Evolutionary conservation across 64 coral and sea anemone genomes (phyloP).

Genomic region (Anthopleura sola): DNA sequence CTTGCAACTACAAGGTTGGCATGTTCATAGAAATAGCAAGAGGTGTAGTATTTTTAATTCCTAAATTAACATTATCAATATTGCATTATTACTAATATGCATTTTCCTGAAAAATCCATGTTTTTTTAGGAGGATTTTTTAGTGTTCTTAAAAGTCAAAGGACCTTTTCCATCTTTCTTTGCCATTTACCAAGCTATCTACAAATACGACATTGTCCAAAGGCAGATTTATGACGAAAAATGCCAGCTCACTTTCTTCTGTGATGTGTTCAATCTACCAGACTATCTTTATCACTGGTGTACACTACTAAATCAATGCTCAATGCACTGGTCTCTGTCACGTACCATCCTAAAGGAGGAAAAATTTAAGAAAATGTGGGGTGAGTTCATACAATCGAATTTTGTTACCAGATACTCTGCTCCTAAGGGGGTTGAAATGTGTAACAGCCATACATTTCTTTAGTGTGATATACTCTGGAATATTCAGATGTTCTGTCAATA

Average conservation of each 20-base stretch:
- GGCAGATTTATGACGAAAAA: constrained; percentile 47
- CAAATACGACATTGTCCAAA: constrained; percentile 65
- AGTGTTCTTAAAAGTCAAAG: constrained; percentile 43
- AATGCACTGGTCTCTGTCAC: constrained; percentile 53
- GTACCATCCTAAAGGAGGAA: constrained; percentile 25
- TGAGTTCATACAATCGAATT: constrained; percentile 5
- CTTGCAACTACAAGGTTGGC: no score
- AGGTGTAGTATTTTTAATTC: no score
- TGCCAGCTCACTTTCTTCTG: constrained; percentile 60
- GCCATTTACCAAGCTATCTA: constrained; percentile 64
- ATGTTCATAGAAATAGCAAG: no score
- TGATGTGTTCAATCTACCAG: constrained; percentile 49
- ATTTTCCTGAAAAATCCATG: no score
- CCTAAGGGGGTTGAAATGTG: no score
- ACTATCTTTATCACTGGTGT: constrained; percentile 86
- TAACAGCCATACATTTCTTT: no score
- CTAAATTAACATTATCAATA: no score
- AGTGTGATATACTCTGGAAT: no score
- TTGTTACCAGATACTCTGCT: no score
- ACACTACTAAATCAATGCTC: constrained; percentile 58
- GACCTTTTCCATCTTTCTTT: constrained; percentile 70
- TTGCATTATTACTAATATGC: no score
- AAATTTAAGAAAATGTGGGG: constrained; percentile 88
- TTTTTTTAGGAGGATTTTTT: background rate
- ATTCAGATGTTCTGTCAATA: no score